These are phyloP conservation scores for Mycteria americana DNA, from an alignment of 2,797 vertebrate genomes.

Conservation along the genomic window DNA sequence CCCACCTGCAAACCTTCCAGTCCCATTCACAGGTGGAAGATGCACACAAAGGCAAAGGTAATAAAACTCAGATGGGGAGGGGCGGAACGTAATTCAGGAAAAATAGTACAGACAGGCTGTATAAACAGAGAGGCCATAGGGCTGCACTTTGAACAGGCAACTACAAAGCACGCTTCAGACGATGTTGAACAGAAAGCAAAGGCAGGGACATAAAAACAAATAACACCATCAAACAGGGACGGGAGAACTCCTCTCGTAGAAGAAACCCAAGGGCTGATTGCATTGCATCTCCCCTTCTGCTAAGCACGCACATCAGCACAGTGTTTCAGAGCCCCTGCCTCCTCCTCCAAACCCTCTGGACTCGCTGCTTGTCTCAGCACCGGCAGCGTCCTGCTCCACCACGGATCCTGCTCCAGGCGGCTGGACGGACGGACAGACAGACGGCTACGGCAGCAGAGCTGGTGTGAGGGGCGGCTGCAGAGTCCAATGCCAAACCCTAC, in stretches of 20 bases:
- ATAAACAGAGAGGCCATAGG: background rate
- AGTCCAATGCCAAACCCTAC: background rate
- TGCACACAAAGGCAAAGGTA: background rate
- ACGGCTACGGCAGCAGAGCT: background rate
- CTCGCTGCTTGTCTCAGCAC: fast-evolving
- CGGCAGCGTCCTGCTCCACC: background rate
- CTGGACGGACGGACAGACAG: background rate
- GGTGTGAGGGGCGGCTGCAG: background rate
- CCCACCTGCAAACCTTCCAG: background rate
- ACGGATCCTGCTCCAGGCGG: background rate
- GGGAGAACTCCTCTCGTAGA: background rate
- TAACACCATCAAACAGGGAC: background rate
- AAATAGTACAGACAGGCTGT: background rate
- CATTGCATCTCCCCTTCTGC: background rate
- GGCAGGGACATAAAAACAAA: slow-evolving; percentile 2
- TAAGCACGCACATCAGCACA: background rate
- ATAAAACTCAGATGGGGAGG: background rate
- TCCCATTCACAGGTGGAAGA: background rate
- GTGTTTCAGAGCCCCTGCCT: background rate
- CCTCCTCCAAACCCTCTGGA: background rate
- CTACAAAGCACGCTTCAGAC: background rate
- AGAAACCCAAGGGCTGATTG: background rate
- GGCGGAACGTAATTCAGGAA: background rate
- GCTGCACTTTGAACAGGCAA: slow-evolving; percentile 15
- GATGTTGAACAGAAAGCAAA: background rate